A percentile compares a stretch with the other conserved stretches of the same genome.
phyloP scores from a whole-genome alignment of 2,888 invertebrate species.

The Caenorhabditis wallacei region DNA sequence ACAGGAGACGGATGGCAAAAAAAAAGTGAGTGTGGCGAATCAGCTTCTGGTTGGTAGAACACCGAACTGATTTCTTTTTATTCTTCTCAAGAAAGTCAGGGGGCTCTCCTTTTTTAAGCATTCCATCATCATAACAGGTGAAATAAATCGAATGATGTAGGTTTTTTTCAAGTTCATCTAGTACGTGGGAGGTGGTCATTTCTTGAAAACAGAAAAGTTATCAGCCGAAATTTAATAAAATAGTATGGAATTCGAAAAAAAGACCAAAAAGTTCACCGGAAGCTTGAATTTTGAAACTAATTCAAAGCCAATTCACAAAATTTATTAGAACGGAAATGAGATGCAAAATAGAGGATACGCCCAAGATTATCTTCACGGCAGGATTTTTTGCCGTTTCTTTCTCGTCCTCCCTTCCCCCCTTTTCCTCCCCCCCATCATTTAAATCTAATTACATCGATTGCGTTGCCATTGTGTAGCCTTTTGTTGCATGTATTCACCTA shows the following conservation, averaged over 20 bases:
- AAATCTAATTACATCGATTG: slow-evolving; percentile 57
- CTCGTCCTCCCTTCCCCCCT: slow-evolving; percentile 1
- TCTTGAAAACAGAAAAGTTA: no score
- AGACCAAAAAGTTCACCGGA: no score
- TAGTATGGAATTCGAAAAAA: no score
- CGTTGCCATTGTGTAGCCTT: slow-evolving; percentile 8
- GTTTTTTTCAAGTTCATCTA: slow-evolving; percentile 9
- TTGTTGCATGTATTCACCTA: neutral
- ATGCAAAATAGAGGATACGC: slow-evolving; percentile 15
- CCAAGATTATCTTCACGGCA: slow-evolving; percentile 45
- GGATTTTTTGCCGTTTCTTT: slow-evolving; percentile 21
- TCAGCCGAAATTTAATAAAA: no score
- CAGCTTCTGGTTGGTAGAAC: slow-evolving; percentile 54
- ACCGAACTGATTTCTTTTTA: slow-evolving; percentile 12
- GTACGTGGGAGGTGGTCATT: slow-evolving; percentile 21
- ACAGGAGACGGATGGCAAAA: slow-evolving; percentile 26
- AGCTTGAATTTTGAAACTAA: no score
- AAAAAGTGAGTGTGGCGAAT: slow-evolving; percentile 27
- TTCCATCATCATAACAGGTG: slow-evolving; percentile 30
- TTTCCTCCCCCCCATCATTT: slow-evolving; percentile 2
- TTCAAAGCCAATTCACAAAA: slow-evolving; percentile 13
- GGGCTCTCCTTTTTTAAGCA: neutral
- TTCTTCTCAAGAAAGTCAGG: neutral
- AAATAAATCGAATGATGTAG: slow-evolving; percentile 23
- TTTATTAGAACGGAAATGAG: slow-evolving; percentile 27